A percentile compares a stretch with the other conserved stretches of the same genome.
phyloP scores from a whole-genome alignment of 2,888 invertebrate species.

The Argyra leucocephala region DNA sequence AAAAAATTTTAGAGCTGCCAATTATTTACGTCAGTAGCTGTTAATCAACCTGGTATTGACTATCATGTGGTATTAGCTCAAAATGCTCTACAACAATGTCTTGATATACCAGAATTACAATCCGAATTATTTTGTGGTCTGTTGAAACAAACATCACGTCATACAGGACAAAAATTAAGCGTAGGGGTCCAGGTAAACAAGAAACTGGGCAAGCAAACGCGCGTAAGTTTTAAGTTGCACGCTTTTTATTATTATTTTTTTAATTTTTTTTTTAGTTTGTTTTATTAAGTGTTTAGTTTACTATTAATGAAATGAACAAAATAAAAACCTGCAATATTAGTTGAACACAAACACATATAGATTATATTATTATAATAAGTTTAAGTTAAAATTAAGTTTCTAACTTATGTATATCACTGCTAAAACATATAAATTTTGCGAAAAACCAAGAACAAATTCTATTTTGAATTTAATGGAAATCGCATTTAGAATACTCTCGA shows the following conservation, averaged over 20 bases:
- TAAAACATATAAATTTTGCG: too few relatives aligned
- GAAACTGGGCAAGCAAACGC: slow-evolving; percentile 52
- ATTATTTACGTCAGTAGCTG: slow-evolving; percentile 89
- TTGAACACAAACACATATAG: too few relatives aligned
- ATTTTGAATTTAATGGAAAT: too few relatives aligned
- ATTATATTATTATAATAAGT: too few relatives aligned
- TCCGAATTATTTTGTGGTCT: slow-evolving; percentile 87
- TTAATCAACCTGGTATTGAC: slow-evolving; percentile 92
- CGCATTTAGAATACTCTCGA: too few relatives aligned
- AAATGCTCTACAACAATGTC: slow-evolving; percentile 86
- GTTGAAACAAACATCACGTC: slow-evolving; percentile 85
- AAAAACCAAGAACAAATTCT: too few relatives aligned
- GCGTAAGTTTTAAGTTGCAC: slow-evolving; percentile 57
- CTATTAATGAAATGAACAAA: too few relatives aligned
- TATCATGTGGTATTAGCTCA: slow-evolving; percentile 96
- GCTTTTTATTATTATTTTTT: slow-evolving; percentile 32
- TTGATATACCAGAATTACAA: slow-evolving; percentile 81
- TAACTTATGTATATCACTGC: too few relatives aligned
- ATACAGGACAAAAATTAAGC: slow-evolving; percentile 68
- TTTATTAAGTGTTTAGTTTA: too few relatives aligned
- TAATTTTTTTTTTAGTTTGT: not conserved
- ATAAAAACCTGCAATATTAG: too few relatives aligned
- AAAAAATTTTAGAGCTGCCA: slow-evolving; percentile 76
- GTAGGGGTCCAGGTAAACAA: slow-evolving; percentile 79
- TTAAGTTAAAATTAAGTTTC: too few relatives aligned